Percentiles rank a stretch among this genome's conserved stretches.
Conservation (phyloP, 2,113 vertebrate species). For the Urocolius indicus region DNA sequence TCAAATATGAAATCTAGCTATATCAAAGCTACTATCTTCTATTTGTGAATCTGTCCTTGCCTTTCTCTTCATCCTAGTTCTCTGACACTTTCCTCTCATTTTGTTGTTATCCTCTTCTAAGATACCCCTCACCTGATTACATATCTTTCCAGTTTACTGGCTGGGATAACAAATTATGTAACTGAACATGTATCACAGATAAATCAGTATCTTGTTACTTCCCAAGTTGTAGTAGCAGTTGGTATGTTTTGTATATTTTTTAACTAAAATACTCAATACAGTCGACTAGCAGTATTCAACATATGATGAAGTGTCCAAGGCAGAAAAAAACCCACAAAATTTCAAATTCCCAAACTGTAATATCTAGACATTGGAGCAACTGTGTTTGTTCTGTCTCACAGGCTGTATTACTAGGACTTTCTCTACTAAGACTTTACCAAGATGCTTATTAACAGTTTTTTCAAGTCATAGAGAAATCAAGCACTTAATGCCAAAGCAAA, state of each 20-base stretch:
- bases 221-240: neutral
- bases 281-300: constrained; percentile 23
- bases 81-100: neutral
- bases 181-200: neutral
- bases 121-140: neutral
- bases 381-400: neutral
- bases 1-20: neutral
- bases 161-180: neutral
- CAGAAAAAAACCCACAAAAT: neutral
- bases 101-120: neutral
- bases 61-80: neutral
- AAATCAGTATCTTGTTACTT: neutral
- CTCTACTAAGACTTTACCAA: constrained; percentile 12
- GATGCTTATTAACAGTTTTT: constrained; percentile 14
- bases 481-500: constrained; percentile 24
- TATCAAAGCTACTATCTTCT: neutral
- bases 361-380: neutral
- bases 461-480: constrained; percentile 25
- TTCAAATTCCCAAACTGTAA: constrained; percentile 3
- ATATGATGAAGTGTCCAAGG: neutral
- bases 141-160: neutral
- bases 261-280: neutral
- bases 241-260: neutral
- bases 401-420: neutral
- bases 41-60: neutral